Conservation (phyloP, 2,888 invertebrate genomes). For the Sturmia bella region DNA sequence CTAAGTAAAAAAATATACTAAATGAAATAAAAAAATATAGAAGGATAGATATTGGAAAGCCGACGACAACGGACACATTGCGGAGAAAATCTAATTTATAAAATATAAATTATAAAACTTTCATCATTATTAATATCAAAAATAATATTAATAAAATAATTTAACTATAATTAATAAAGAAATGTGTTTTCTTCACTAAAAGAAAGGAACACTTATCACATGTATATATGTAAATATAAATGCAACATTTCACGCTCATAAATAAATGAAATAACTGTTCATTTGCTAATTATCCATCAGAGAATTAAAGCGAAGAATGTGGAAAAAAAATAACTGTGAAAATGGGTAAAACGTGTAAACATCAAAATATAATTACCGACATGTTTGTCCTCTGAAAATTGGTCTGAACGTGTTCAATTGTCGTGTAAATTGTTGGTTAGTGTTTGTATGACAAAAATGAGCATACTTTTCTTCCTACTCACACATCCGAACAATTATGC, state of each 20-base stretch:
- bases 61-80: too few species aligned
- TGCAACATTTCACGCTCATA: slow-evolving; percentile 13
- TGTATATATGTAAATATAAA: not conserved
- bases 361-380: slow-evolving; percentile 71
- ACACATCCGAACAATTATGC: not conserved
- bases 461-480: slow-evolving; percentile 14
- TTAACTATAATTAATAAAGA: too few species aligned
- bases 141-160: too few species aligned
- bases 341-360: slow-evolving; percentile 73
- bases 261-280: slow-evolving; percentile 63
- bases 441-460: slow-evolving; percentile 35
- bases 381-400: slow-evolving; percentile 68
- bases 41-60: too few species aligned
- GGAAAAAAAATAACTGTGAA: slow-evolving; percentile 64
- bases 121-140: too few species aligned
- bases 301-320: slow-evolving; percentile 59
- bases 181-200: too few species aligned
- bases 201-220: too few species aligned
- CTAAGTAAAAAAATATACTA: too few species aligned
- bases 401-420: slow-evolving; percentile 60
- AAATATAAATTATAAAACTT: too few species aligned
- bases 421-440: slow-evolving; percentile 55
- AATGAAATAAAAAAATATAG: too few species aligned
- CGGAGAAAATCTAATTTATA: too few species aligned
- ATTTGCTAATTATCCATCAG: slow-evolving; percentile 68